Base-by-base conservation (phyloP, 2,797 vertebrate species). In the Synaphobranchus kaupii region DNA sequence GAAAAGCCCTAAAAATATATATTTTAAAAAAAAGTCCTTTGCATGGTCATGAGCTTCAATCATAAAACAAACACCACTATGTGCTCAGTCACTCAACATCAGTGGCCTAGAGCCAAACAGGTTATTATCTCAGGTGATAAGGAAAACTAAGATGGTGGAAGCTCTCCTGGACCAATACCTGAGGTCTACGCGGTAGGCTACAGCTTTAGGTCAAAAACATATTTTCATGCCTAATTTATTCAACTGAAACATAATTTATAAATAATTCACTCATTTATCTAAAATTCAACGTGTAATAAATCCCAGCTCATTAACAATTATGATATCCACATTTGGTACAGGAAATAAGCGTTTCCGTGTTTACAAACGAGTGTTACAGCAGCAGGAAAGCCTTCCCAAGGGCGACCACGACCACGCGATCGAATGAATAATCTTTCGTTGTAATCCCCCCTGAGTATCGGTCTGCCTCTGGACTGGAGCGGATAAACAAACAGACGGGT, bases 401-500 rank as follows among this genome's bases (percentile, higher is more conserved):
- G 34, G 71, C 39, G 71, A 4, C 13, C 34, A 44, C 34, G 34
- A 3, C n/a, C n/a, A n/a, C n/a, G n/a, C n/a, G 34, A 44, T 12
- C 7, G 12, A 76, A 44, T 44, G 12, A 76, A 76, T 76, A 76
- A 76, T 39, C 71, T 76, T 76, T 44, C 71, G 13, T 34, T 39
- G 71, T 76, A 76, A 76, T 76, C 71, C 71, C 71, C 13, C 13
- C 10, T n/a, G 13, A 76, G 71, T 39, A 76, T 76, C 71, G 17
- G 68, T 73, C 8, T 73, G 71, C 71, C 71, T 39, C 71, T 44
- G 71, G 71, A 44, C 71, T 20, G 71, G n/a, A 13, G 12, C 44
- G 71, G 71, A 44, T 44, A 76, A 76, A 76, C 71, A 76, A 76
- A 76, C 71, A 76, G 66, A 71, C 8, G 66, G 66, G 6, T 28